A percentile compares a stretch with the other conserved stretches of the same genome.
Evolutionary conservation across 2,797 vertebrate species (phyloP).

Genomic region (Melanotaenia nigrans): DNA sequence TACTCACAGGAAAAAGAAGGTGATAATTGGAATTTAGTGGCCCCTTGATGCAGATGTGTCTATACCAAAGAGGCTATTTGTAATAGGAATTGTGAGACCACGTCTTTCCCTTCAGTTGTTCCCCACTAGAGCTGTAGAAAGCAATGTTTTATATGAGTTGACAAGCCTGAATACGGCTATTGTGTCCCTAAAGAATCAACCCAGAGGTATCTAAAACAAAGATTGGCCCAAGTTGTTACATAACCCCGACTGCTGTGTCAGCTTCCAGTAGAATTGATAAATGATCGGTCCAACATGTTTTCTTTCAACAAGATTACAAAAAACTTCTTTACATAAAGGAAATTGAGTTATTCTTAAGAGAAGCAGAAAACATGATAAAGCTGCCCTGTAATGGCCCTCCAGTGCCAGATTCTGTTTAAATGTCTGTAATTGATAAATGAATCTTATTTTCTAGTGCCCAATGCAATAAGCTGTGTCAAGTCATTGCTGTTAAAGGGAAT

Average conservation of each 20-base stretch:
- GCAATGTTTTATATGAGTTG: slow-evolving; percentile 31
- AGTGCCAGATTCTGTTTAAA: slow-evolving; percentile 54
- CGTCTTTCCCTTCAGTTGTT: slow-evolving; percentile 55
- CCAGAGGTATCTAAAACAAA: slow-evolving; percentile 14
- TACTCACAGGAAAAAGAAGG: slow-evolving; percentile 70
- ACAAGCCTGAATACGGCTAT: slow-evolving; percentile 32
- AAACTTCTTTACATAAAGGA: background rate
- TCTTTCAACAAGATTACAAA: slow-evolving; percentile 2
- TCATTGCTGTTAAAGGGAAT: slow-evolving; percentile 45
- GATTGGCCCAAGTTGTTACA: slow-evolving; percentile 23
- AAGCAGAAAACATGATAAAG: slow-evolving; percentile 47
- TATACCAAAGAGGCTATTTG: slow-evolving; percentile 92
- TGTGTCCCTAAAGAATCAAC: slow-evolving; percentile 17
- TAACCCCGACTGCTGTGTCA: slow-evolving; percentile 9
- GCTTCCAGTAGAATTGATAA: slow-evolving; percentile 21
- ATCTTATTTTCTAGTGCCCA: slow-evolving; percentile 41
- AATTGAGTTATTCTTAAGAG: slow-evolving; percentile 21
- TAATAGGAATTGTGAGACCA: slow-evolving; percentile 63
- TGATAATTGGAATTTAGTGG: slow-evolving; percentile 59
- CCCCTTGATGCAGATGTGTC: slow-evolving; percentile 80
- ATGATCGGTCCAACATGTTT: slow-evolving; percentile 16
- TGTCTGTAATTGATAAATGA: slow-evolving; percentile 73
- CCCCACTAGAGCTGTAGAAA: slow-evolving; percentile 44
- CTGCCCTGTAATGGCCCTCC: slow-evolving; percentile 28
- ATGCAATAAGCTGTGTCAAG: slow-evolving; percentile 34